Conservation (phyloP, 2,797 vertebrate species). For the Muscicapa comitata region DNA sequence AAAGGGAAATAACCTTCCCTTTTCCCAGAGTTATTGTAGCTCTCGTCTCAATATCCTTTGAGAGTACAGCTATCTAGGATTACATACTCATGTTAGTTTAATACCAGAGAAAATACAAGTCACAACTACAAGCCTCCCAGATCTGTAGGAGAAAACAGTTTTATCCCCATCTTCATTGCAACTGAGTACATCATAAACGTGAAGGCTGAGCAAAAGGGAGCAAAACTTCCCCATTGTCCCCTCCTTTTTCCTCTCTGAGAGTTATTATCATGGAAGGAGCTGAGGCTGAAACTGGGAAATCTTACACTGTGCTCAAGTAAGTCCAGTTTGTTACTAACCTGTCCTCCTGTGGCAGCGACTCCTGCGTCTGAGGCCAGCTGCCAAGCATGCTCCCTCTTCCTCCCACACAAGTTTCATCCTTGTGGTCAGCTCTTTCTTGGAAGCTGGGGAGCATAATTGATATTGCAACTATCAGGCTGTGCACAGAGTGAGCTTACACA, state of each 20-base stretch:
- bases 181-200: background rate
- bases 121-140: background rate
- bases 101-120: background rate
- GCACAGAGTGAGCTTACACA: constrained; percentile 8
- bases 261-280: background rate
- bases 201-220: background rate
- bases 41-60: background rate
- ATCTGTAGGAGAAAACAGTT: background rate
- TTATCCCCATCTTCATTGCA: background rate
- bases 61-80: background rate
- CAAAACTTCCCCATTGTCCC: background rate
- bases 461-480: constrained; percentile 5
- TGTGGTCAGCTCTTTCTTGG: constrained; percentile 62
- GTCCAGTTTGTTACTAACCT: constrained; percentile 35
- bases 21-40: background rate
- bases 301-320: background rate
- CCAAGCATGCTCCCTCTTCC: constrained; percentile 29
- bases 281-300: background rate
- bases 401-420: constrained; percentile 45
- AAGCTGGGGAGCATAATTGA: constrained; percentile 42
- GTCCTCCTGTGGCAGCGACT: background rate
- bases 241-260: background rate
- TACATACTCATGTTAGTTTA: background rate
- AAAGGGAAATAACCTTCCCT: background rate
- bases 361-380: background rate